These are phyloP conservation scores for Melanaphis sacchari DNA, from an alignment of 1,140 invertebrate genomes.

Conservation along the genomic window DNA sequence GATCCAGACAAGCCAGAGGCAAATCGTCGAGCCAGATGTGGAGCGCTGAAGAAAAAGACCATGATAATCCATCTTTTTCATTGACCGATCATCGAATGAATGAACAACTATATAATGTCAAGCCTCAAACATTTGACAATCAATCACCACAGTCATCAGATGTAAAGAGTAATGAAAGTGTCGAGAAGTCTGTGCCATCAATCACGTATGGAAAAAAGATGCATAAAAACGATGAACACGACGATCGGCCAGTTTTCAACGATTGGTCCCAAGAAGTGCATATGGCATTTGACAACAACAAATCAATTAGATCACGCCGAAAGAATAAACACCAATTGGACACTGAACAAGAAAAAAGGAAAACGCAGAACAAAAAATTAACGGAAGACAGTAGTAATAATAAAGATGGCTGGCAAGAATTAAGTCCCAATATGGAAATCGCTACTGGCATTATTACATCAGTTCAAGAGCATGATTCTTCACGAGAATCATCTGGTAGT, in stretches of 20 bases:
- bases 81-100: background rate
- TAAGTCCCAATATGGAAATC: conserved; percentile 43
- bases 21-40: conserved; percentile 1
- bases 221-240: background rate
- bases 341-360: conserved; percentile 6
- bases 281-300: background rate
- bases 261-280: conserved; percentile 37
- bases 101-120: conserved; percentile 32
- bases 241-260: conserved; percentile 14
- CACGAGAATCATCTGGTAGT: conserved; percentile 20
- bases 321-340: conserved; percentile 34
- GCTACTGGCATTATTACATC: conserved; percentile 22
- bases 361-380: background rate
- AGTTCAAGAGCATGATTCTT: conserved; percentile 35
- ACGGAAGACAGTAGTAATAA: background rate
- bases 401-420: conserved; percentile 44
- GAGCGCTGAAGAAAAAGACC: conserved; percentile 33
- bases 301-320: background rate
- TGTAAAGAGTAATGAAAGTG: background rate
- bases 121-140: conserved; percentile 23
- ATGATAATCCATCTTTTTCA: background rate
- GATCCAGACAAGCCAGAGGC: conserved; percentile 30
- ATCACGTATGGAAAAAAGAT: conserved; percentile 39
- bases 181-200: background rate
- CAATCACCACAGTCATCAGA: background rate